Evolutionary conservation across 53 echinoderm and acorn worm species (phyloP).

Genomic region (Astropecten irregularis): DNA sequence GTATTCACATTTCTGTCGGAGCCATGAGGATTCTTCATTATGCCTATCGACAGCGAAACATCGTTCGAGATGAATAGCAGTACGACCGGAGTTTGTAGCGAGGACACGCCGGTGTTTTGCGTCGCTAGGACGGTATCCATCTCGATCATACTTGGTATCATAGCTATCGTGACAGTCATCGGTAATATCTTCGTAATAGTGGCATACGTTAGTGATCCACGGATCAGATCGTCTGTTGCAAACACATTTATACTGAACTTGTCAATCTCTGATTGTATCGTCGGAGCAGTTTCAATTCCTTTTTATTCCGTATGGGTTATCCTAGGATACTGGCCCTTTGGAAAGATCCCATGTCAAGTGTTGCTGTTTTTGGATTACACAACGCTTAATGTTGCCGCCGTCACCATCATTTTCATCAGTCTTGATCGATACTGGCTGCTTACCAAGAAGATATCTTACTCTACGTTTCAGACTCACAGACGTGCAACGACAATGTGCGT

Average conservation of each 20-base stretch:
- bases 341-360: slow-evolving; percentile 61
- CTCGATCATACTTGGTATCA: slow-evolving; percentile 17
- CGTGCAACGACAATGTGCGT: slow-evolving; percentile 30
- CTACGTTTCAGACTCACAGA: slow-evolving; percentile 61
- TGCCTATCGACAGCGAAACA: too few species aligned
- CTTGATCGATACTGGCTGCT: slow-evolving; percentile 93
- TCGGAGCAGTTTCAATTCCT: slow-evolving; percentile 69
- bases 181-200: slow-evolving; percentile 73
- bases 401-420: slow-evolving; percentile 78
- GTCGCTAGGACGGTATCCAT: slow-evolving; percentile 4
- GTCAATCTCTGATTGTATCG: slow-evolving; percentile 72
- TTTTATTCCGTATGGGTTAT: slow-evolving; percentile 59
- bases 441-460: slow-evolving; percentile 78
- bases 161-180: slow-evolving; percentile 65
- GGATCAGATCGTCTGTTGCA: slow-evolving; percentile 67
- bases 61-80: background rate
- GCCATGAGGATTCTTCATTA: too few species aligned
- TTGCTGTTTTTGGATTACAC: slow-evolving; percentile 73
- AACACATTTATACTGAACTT: slow-evolving; percentile 75
- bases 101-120: slow-evolving; percentile 12
- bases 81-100: background rate
- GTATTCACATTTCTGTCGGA: too few species aligned
- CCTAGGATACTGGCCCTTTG: slow-evolving; percentile 59
- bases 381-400: slow-evolving; percentile 61
- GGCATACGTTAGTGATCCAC: slow-evolving; percentile 54